Evolutionary conservation across 2,797 vertebrate genomes (phyloP), one percentile per base, ranked within the genome.

Genomic region (Pipistrellus pipistrellus): DNA sequence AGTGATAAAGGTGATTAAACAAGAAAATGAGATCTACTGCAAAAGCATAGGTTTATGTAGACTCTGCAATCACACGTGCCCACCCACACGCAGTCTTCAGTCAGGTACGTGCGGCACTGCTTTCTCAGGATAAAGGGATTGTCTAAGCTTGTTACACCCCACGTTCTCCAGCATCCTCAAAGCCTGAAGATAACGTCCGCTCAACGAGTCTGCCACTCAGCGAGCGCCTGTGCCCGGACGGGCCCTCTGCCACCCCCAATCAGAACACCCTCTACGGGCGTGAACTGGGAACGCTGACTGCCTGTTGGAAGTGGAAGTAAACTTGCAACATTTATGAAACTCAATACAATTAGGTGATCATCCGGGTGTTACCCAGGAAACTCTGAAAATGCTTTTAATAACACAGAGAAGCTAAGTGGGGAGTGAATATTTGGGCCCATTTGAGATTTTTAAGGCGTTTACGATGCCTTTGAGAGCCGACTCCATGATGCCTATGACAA

Each of bases 51-150:
- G 35, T 51, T 59, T n/a, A 57, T 41, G 27, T 1, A 44, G 41
- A 91, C 48, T 21, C 59, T 20, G 30, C 10, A 82, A 23, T 44
- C 20, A 66, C 5, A 55, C 2, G 18, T 68, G 23, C 4, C 69
- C 11, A 7, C 23, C 62, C 44, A 32, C 6, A 17, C 12, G n/a
- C 72, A 68, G 48, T 69, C 25, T 46, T 88, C 8, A 3, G 41
- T 55, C 73, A 51, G n/a, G 64, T 20, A 32, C 20, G 17, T 0
- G 20, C 0, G 48, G 23, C 15, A 73, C 3, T 81, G 32, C 32
- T 80, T 78, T 48, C 68, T 66, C 17, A 57, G 90, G 68, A 81
- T n/a, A 77, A 87, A 72, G 23, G 75, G 62, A 88, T 48, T 41
- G 71, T 72, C 73, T 48, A 64, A 90, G 48, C 6, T 82, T 23